These are phyloP conservation scores for Virgularia gustaviana DNA, from an alignment of 92 coral and sea anemone genomes.

Conservation along the genomic window DNA sequence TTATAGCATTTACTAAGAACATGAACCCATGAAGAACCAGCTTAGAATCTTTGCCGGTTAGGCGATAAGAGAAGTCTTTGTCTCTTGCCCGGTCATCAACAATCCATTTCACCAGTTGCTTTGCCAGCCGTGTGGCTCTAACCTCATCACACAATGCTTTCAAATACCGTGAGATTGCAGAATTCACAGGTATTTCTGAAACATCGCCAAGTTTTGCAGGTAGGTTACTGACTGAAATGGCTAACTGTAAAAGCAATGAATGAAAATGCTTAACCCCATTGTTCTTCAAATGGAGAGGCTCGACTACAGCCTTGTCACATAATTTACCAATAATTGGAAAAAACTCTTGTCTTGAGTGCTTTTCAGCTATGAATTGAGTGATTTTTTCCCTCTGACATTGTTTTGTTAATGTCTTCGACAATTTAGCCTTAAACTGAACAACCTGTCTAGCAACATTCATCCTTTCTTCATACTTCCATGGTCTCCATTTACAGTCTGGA, in stretches of 20 bases:
- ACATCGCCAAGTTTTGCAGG: slow-evolving; percentile 33
- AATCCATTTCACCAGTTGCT: slow-evolving; percentile 49
- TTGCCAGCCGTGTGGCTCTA: slow-evolving; percentile 25
- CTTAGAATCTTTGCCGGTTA: slow-evolving; percentile 51
- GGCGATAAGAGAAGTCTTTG: slow-evolving; percentile 45
- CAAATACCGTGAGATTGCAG: slow-evolving; percentile 48
- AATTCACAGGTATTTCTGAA: slow-evolving; percentile 42
- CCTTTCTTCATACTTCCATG: slow-evolving; percentile 40
- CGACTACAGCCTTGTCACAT: slow-evolving; percentile 30
- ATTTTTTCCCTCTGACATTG: slow-evolving; percentile 13
- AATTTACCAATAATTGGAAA: slow-evolving; percentile 15
- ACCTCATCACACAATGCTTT: slow-evolving; percentile 40
- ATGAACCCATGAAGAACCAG: slow-evolving; percentile 46
- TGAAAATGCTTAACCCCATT: slow-evolving; percentile 41
- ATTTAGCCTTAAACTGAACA: slow-evolving; percentile 26
- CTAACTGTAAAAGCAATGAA: slow-evolving; percentile 22
- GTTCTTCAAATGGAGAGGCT: slow-evolving; percentile 51
- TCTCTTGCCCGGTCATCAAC: slow-evolving; percentile 41
- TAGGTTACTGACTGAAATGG: slow-evolving; percentile 36
- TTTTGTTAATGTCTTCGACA: not conserved
- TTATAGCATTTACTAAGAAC: slow-evolving; percentile 47
- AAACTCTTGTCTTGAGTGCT: slow-evolving; percentile 32
- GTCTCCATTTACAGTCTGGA: slow-evolving; percentile 46
- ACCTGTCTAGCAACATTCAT: slow-evolving; percentile 45
- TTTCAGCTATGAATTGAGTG: slow-evolving; percentile 16